Evolutionary conservation across 2,888 invertebrate species (phyloP).

Genomic region (Acronicta aceris): DNA sequence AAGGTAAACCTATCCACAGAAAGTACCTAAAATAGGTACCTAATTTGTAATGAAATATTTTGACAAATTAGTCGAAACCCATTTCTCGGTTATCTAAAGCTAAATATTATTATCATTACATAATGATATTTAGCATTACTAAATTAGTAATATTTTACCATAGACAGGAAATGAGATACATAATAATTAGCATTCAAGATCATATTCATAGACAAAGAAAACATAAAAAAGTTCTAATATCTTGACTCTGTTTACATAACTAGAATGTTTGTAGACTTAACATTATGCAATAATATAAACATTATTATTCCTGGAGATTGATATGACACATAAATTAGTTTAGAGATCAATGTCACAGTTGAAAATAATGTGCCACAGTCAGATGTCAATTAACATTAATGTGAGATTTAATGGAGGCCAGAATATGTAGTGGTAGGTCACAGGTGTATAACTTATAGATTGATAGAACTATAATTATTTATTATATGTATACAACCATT

Average conservation of each 20-base stretch:
- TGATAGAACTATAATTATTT: too few species aligned
- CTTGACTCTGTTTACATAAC: constrained; percentile 32
- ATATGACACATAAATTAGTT: constrained; percentile 9
- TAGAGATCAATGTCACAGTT: constrained; percentile 2
- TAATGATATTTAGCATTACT: neutral
- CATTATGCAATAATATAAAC: constrained; percentile 29
- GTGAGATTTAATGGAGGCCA: too few species aligned
- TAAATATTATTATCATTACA: too few species aligned
- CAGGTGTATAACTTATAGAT: too few species aligned
- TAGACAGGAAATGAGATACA: neutral
- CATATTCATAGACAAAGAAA: constrained; percentile 2
- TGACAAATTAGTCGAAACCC: too few species aligned
- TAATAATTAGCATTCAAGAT: neutral
- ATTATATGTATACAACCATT: too few species aligned
- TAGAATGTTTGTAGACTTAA: constrained; percentile 20
- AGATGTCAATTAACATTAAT: neutral
- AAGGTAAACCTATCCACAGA: too few species aligned
- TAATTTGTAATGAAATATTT: too few species aligned
- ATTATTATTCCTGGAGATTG: constrained; percentile 22
- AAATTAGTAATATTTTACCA: neutral
- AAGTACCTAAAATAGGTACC: too few species aligned
- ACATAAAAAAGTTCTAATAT: constrained; percentile 13
- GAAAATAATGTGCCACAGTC: neutral
- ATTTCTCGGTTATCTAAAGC: too few species aligned
- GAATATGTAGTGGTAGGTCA: too few species aligned